phyloP scores from a whole-genome alignment of 2,888 invertebrate genomes.

The Helobdella robusta region DNA sequence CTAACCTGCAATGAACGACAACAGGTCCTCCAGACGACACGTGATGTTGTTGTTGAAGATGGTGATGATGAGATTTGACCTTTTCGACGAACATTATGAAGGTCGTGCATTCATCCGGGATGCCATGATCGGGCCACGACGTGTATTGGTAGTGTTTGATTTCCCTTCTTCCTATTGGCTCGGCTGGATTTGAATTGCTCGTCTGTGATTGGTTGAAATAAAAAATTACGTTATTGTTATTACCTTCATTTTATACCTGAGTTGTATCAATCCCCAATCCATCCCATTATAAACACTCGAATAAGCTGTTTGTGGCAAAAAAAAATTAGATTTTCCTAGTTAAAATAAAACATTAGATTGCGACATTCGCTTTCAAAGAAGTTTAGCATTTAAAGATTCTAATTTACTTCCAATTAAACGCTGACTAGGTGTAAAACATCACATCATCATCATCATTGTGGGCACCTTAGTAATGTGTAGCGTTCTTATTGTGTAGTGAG shows the following conservation, averaged over 20 bases:
- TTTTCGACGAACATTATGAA: conserved; percentile 90
- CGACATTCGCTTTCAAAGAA: too few species aligned
- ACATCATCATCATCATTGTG: neutral
- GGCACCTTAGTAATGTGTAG: conserved; percentile 23
- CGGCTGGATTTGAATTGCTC: too few species aligned
- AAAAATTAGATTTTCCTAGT: too few species aligned
- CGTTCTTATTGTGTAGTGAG: conserved; percentile 26
- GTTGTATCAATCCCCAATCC: too few species aligned
- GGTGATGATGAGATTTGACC: conserved; percentile 77
- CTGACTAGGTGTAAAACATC: neutral
- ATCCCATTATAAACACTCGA: too few species aligned
- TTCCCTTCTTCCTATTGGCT: conserved; percentile 73
- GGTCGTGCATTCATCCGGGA: conserved; percentile 95
- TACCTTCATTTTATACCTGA: too few species aligned
- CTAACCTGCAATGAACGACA: conserved; percentile 74
- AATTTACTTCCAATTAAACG: neutral
- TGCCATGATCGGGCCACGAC: conserved; percentile 97
- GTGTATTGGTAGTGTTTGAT: conserved; percentile 95
- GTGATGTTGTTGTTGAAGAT: too few species aligned
- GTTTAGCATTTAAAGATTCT: neutral
- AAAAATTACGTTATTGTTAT: too few species aligned
- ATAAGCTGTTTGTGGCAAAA: too few species aligned
- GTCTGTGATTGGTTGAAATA: too few species aligned
- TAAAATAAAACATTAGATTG: too few species aligned
- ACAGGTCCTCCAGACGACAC: conserved; percentile 67